Percentiles rank a stretch among this genome's conserved stretches.
Evolutionary conservation across 2,888 invertebrate species (phyloP).

Genomic region (Dolomedes plantarius): DNA sequence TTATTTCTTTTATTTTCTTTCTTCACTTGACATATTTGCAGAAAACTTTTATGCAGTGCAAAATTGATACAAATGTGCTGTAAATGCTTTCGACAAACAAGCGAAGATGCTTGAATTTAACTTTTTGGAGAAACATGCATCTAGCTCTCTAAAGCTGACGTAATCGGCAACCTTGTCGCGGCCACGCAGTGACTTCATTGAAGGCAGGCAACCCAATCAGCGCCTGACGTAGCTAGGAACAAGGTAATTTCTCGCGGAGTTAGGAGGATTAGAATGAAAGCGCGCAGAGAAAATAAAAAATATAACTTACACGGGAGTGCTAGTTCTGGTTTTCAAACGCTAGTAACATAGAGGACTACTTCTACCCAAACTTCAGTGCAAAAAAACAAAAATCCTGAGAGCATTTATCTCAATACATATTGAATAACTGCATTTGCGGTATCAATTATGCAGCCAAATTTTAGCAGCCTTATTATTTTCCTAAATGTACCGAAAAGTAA

Average conservation of each 20-base stretch:
- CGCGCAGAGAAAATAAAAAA: slow-evolving; percentile 11
- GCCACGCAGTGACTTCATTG: slow-evolving; percentile 71
- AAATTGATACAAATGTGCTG: background rate
- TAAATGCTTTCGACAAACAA: slow-evolving; percentile 1
- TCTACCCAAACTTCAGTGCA: background rate
- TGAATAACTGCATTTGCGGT: too few species aligned
- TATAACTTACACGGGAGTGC: background rate
- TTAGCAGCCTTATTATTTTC: too few species aligned
- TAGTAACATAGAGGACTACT: background rate
- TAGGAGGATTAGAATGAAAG: slow-evolving; percentile 57
- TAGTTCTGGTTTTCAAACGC: background rate
- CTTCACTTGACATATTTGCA: slow-evolving; percentile 23
- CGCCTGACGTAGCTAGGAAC: slow-evolving; percentile 34
- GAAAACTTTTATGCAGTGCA: slow-evolving; percentile 2
- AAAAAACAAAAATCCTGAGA: too few species aligned
- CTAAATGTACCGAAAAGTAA: too few species aligned
- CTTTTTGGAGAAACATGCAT: slow-evolving; percentile 35
- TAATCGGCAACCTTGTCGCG: slow-evolving; percentile 61
- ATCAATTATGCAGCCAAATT: too few species aligned
- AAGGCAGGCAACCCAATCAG: slow-evolving; percentile 58
- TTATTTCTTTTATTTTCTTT: slow-evolving; percentile 45
- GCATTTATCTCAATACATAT: too few species aligned
- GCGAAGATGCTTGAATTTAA: slow-evolving; percentile 9
- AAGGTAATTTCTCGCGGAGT: slow-evolving; percentile 43
- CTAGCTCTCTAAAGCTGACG: slow-evolving; percentile 58